Conservation (phyloP, 2,888 invertebrate genomes). For the Drosophila fulvimacula region DNA sequence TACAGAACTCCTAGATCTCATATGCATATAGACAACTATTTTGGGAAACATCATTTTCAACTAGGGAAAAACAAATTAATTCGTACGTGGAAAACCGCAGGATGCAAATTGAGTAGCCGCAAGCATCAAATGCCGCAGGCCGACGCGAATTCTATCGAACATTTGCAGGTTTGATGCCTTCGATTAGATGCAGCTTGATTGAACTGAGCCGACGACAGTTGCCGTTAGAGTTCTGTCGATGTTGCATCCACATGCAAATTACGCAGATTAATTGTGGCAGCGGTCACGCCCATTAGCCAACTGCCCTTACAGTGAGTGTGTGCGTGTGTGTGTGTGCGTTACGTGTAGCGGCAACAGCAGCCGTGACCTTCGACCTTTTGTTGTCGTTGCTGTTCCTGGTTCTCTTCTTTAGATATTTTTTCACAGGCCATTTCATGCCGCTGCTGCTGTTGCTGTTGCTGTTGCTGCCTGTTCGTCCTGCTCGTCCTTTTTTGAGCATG, state of each 20-base stretch:
- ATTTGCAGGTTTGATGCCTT: background rate
- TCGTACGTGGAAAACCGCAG: conserved; percentile 62
- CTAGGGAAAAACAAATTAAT: background rate
- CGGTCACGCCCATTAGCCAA: conserved; percentile 65
- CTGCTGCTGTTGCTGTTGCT: conserved; percentile 12
- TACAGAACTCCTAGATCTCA: background rate
- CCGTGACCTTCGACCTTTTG: conserved; percentile 74
- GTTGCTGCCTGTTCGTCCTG: conserved; percentile 19
- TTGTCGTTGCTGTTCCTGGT: conserved; percentile 21
- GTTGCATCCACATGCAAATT: conserved; percentile 70
- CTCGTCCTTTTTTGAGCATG: conserved; percentile 60
- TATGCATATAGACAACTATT: no score
- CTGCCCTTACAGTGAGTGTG: conserved; percentile 9
- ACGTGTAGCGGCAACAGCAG: conserved; percentile 33
- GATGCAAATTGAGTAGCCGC: conserved; percentile 25
- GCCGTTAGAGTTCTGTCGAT: background rate
- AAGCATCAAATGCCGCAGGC: conserved; percentile 51
- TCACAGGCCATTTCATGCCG: conserved; percentile 63
- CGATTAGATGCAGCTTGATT: conserved; percentile 51
- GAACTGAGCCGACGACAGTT: conserved; percentile 34
- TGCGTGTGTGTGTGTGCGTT: no score
- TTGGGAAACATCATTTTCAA: background rate
- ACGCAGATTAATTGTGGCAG: conserved; percentile 64
- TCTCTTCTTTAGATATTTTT: conserved; percentile 43
- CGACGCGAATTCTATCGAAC: conserved; percentile 55